Evolutionary conservation across 92 coral and sea anemone genomes (phyloP), one percentile per base, ranked within the genome.

Genomic region (Metridium senile): DNA sequence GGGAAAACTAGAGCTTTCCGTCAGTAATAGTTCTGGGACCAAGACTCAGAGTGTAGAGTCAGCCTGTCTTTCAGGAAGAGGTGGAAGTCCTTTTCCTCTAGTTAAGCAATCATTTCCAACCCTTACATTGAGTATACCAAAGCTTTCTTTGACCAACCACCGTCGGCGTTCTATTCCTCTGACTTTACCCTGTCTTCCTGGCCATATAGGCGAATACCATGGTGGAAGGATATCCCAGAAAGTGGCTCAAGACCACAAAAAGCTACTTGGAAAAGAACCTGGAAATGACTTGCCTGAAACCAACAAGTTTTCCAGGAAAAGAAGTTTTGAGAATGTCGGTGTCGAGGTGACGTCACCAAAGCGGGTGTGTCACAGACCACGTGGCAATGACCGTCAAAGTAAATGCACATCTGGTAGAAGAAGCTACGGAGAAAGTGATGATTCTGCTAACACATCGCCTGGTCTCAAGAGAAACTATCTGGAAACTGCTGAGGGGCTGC

Each of bases 141-240:
- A 73, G 32, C 20, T 28, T 63, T 1, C 39, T 6, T 28, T 28
- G 16, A 6, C 69, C 4, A 63, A 28, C 22, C 26, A 63, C 39
- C 66, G 26, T 25, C 68, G 78, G 3, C 56, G 68, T 10, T 73
- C 78, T 29, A 62, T 73, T 7, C 68, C 78, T 21, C 52, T 73
- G 23, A 31, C 54, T 1, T 53, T 45, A 8, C 33, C 33, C 21
- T 73, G 78, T 29, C 51, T 57, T 57, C 78, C 78, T 57, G 78
- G 58, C 9, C 58, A 59, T 20, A 19, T 49, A 52, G 27, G 45
- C 20, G 76, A 71, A 53, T 9, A 28, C 8, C 28, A 18, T 9
- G 62, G 76, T 69, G n/a, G n/a, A n/a, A n/a, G n/a, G n/a, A n/a
- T n/a, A n/a, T n/a, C n/a, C n/a, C n/a, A n/a, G n/a, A n/a, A n/a